Percentiles rank a stretch among this genome's conserved stretches.
Evolutionary conservation across 2,888 invertebrate species (phyloP).

Genomic region (Trachelus iudaicus): DNA sequence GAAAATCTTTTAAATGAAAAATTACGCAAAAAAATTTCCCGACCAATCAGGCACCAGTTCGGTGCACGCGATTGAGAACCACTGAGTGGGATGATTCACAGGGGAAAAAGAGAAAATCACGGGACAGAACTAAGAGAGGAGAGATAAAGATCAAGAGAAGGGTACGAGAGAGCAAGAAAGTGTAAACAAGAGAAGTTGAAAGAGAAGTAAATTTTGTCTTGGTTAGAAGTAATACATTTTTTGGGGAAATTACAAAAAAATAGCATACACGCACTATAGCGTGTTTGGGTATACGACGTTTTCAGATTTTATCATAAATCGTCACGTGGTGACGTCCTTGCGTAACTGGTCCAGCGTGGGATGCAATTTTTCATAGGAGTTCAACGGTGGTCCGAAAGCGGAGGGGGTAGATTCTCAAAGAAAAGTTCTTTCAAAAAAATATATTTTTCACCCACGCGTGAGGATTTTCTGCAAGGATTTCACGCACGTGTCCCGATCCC

Average conservation of each 20-base stretch:
- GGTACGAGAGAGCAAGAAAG: not conserved
- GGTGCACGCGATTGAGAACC: slow-evolving; percentile 28
- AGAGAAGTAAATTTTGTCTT: not conserved
- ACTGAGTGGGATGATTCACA: slow-evolving; percentile 42
- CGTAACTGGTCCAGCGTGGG: not conserved
- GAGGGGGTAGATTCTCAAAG: not conserved
- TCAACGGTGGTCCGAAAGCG: not conserved
- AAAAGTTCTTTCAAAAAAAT: not conserved
- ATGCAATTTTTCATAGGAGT: not conserved
- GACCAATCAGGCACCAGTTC: not conserved
- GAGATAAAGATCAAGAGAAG: not conserved
- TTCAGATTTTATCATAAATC: not conserved
- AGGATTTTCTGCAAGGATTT: not conserved
- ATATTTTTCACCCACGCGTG: not conserved
- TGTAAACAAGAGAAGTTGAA: not conserved
- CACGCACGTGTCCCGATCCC: not conserved
- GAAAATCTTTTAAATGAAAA: too few relatives aligned
- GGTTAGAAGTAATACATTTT: not conserved
- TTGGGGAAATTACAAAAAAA: not conserved
- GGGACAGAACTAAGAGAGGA: slow-evolving; percentile 20
- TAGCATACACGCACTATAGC: not conserved
- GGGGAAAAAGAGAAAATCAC: slow-evolving; percentile 20
- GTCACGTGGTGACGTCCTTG: not conserved
- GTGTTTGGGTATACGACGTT: not conserved
- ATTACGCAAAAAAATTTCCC: too few relatives aligned